These are phyloP conservation scores for Scaptomyza graminum DNA, from an alignment of 1,140 invertebrate species.

Conservation along the genomic window DNA sequence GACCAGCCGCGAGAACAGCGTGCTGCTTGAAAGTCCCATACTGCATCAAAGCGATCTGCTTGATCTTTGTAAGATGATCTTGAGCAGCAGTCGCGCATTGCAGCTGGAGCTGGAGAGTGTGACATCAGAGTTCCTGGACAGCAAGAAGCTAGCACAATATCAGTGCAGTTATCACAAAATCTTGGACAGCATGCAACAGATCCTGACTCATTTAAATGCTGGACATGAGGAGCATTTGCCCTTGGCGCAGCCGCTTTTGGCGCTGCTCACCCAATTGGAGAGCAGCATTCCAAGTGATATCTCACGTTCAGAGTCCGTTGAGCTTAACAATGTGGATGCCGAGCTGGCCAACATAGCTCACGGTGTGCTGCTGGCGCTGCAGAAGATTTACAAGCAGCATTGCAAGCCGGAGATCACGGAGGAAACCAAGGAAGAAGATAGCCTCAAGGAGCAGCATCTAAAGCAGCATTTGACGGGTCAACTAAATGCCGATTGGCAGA, in stretches of 20 bases:
- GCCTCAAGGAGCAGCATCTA: constrained; percentile 86
- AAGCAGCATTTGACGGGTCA: constrained; percentile 87
- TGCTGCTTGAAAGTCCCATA: constrained; percentile 16
- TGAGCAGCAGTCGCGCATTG: constrained; percentile 39
- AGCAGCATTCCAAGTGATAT: not conserved
- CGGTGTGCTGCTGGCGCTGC: constrained; percentile 87
- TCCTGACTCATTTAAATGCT: constrained; percentile 28
- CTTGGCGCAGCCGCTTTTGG: constrained; percentile 58
- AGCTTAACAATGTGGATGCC: constrained; percentile 63
- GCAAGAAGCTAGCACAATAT: constrained; percentile 34
- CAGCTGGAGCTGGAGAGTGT: constrained; percentile 44
- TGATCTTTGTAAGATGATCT: constrained; percentile 41
- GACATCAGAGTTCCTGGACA: constrained; percentile 46
- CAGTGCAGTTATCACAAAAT: constrained; percentile 44
- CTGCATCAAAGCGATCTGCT: constrained; percentile 34
- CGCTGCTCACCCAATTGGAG: constrained; percentile 35
- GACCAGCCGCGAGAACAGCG: constrained; percentile 24
- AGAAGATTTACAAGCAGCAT: constrained; percentile 89
- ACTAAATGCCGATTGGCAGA: constrained; percentile 85
- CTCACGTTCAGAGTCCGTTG: constrained; percentile 6
- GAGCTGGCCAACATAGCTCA: constrained; percentile 86
- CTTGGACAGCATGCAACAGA: constrained; percentile 34
- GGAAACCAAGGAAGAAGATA: constrained; percentile 9
- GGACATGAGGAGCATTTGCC: constrained; percentile 55
- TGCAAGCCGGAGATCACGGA: constrained; percentile 29